Percentiles rank a stretch among this genome's conserved stretches.
These are phyloP conservation scores for Helicorthomorpha holstii DNA, from an alignment of 1,140 invertebrate species.

Conservation along the genomic window DNA sequence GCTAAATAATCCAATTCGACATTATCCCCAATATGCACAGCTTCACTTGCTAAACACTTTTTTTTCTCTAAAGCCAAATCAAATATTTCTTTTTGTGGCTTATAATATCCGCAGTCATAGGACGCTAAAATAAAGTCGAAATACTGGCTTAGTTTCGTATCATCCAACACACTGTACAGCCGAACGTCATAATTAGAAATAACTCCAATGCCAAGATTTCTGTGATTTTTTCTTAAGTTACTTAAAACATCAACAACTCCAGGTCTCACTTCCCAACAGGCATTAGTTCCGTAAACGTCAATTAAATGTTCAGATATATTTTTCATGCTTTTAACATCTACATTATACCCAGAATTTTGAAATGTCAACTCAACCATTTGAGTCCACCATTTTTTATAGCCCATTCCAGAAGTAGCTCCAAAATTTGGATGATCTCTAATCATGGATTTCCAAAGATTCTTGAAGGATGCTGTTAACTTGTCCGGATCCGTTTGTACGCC, in stretches of 20 bases:
- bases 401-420: constrained; percentile 32
- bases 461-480: constrained; percentile 42
- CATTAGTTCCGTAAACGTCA: constrained; percentile 39
- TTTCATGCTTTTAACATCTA: constrained; percentile 22
- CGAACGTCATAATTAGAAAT: constrained; percentile 79
- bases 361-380: constrained; percentile 46
- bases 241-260: constrained; percentile 43
- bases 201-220: constrained; percentile 36
- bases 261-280: constrained; percentile 49
- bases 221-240: constrained; percentile 23
- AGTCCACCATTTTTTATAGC: constrained; percentile 68
- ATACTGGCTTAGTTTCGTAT: constrained; percentile 40
- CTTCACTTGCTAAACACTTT: constrained; percentile 33
- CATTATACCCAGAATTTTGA: constrained; percentile 18
- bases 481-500: constrained; percentile 42
- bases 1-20: constrained; percentile 54
- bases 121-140: constrained; percentile 68
- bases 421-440: constrained; percentile 57
- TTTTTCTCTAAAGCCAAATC: constrained; percentile 36
- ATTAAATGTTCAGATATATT: constrained; percentile 42
- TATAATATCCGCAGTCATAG: constrained; percentile 48
- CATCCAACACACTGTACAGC: constrained; percentile 43
- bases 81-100: constrained; percentile 59
- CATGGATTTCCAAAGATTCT: constrained; percentile 39
- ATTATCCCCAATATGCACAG: constrained; percentile 67